Percentiles rank a stretch among this genome's conserved stretches.
Evolutionary conservation across 2,113 vertebrate species (phyloP).

Genomic region (Dolichallabes microphthalmus): DNA sequence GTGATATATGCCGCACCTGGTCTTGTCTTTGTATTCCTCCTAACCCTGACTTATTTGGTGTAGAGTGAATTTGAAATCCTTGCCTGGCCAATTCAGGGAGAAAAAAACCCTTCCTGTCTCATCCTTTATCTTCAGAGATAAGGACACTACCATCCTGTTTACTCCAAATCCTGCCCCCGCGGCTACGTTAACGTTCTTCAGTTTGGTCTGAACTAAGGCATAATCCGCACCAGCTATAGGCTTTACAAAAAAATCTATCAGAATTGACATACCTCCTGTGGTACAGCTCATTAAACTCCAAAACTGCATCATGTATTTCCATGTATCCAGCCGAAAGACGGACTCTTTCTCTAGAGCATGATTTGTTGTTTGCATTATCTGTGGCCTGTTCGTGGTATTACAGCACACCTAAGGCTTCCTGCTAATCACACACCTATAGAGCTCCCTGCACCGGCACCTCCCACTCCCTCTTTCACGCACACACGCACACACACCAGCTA

Average conservation of each 20-base stretch:
- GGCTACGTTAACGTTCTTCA: background rate
- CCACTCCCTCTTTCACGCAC: constrained; percentile 17
- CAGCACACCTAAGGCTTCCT: constrained; percentile 40
- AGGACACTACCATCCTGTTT: background rate
- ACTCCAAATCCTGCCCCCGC: background rate
- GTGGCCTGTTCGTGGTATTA: constrained; percentile 24
- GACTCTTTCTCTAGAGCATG: background rate
- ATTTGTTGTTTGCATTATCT: constrained; percentile 30
- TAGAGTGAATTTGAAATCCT: background rate
- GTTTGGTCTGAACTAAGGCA: background rate
- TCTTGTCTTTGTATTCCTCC: background rate
- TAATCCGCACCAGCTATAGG: background rate
- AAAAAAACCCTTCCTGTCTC: background rate
- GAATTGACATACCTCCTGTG: constrained; percentile 47
- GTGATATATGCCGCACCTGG: background rate
- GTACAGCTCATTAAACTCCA: constrained; percentile 53
- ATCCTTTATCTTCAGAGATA: constrained; percentile 9
- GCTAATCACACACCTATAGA: constrained; percentile 31
- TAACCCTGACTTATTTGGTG: background rate
- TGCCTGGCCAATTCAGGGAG: background rate
- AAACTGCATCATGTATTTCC: constrained; percentile 53
- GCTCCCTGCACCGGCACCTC: constrained; percentile 26
- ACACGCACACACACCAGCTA: constrained; percentile 27
- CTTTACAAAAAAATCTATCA: background rate
- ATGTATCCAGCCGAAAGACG: constrained; percentile 19